Base-by-base conservation (phyloP, 2,797 vertebrate species). In the Crocidura indochinensis region DNA sequence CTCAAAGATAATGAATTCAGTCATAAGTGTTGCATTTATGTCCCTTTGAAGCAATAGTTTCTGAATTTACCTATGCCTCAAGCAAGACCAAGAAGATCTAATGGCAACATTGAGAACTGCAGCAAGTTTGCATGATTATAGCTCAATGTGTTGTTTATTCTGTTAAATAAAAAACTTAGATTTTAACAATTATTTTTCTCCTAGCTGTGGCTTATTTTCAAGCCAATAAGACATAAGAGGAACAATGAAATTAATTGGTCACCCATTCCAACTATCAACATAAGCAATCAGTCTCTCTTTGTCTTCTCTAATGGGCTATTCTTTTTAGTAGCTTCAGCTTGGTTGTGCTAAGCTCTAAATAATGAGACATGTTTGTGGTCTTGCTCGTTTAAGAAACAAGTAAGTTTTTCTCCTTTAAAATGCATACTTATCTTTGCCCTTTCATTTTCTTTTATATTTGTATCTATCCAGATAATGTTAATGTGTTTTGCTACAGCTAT, bases 141-240 rank as follows among this genome's bases (percentile, higher is more conserved):
- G 17, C 47, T 87, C 53, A 80, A 79, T 69, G 19, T 77, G 24
- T 82, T 77, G 24, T 26, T 82, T 65, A 83, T 84, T 81, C 6
- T 20, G 56, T 60, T 60, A 22, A 60, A 89, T 79, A 17, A 94
- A 84, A 84, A 76, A 38, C 38, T 20, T 77, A 69, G 8, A 62
- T 51, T 44, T 51, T 84, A 64, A 49, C 29, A 68, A 86, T 84
- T 90, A 12, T 77, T 94, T 88, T 83, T 17, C 67, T 8, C 49
- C 15, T 60, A 22, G 56, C 19, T 20, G 56, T 60, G 56, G 56
- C 56, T 60, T 19, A 26, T 10, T 17, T 44, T 46, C 49, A 29
- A 56, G 27, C 38, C 12, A 29, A 19, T 67, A 84, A 64, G 44
- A 76, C 9, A 71, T 67, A 68, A 87, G 81, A 75, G 5, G 65